Percentiles rank a stretch among this genome's conserved stretches.
These are phyloP conservation scores for Maconellicoccus hirsutus DNA, from an alignment of 1,140 invertebrate genomes.

Conservation along the genomic window DNA sequence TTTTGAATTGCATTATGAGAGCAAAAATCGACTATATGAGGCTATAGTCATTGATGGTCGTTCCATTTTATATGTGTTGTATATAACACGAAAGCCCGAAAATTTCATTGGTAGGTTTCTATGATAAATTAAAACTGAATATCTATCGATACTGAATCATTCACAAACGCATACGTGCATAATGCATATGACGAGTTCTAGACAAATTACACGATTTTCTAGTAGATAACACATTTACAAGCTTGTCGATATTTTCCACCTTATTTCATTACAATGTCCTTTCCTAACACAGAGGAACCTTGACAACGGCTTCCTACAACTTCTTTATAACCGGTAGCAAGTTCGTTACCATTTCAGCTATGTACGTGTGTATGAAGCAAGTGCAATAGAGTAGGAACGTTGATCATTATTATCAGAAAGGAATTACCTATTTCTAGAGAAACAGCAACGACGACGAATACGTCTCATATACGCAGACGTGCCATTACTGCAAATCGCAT, in stretches of 20 bases:
- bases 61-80: too few species aligned
- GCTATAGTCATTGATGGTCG: too few species aligned
- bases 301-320: constrained; percentile 11
- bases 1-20: too few species aligned
- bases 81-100: too few species aligned
- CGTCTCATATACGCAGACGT: constrained; percentile 10
- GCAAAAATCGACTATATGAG: too few species aligned
- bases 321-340: constrained; percentile 17
- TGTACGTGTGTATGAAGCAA: background rate
- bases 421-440: background rate
- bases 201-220: background rate
- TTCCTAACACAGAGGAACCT: constrained; percentile 8
- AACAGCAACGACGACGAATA: constrained; percentile 9
- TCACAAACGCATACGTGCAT: too few species aligned
- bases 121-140: too few species aligned
- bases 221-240: too few species aligned
- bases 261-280: background rate
- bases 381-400: background rate
- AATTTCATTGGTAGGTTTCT: too few species aligned
- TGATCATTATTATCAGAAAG: constrained; percentile 1
- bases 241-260: too few species aligned
- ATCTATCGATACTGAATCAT: too few species aligned
- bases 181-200: too few species aligned
- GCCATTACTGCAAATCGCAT: constrained; percentile 18
- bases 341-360: constrained; percentile 17